Evolutionary conservation across 2,113 vertebrate species (phyloP), one percentile per base, ranked within the genome.

Genomic region (Lepidothrix coronata): DNA sequence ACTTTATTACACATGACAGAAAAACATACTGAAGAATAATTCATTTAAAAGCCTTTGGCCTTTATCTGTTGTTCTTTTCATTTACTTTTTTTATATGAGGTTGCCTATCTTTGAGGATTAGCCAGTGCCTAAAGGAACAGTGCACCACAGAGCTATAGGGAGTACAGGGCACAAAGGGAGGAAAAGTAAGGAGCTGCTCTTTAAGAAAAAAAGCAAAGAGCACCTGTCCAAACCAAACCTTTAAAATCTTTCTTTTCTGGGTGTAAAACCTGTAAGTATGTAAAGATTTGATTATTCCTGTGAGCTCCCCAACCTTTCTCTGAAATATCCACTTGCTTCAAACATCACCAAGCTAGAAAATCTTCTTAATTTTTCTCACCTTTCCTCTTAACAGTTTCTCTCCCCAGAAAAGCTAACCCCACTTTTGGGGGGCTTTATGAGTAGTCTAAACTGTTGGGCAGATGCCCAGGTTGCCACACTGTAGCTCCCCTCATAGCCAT

Each of bases 1-100:
- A 94, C 73, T 95, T 95, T 66, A 94, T 91, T 92, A 80, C 24
- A 92, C 12, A 62, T 94, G 93, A 93, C 91, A 96, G 89, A 75
- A 84, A 82, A 97, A 33, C 83, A 91, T 94, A 31, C 92, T 27
- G 46, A 91, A 85, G 80, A 93, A 89, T 92, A 97, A 91, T 44
- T 96, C 18, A 83, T 91, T 82, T 78, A 39, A 96, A 86, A 92
- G 12, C 52, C 55, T 87, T 95, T 93, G 30, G 70, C 52, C 76
- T 85, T 94, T 75, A 61, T 85, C 67, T 87, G 59, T 89, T 97
- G 35, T 85, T 92, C 67, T 90, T 93, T 93, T 91, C 8, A 62
- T 85, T 91, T 75, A 55, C 11, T 11, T 37, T 85, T 46, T 85
- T 85, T 41, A 14, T 31, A 61, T 66, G 49, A 96, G 19, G 62